phyloP scores from a whole-genome alignment of 2,113 vertebrate genomes.

The Patagioenas fasciata region DNA sequence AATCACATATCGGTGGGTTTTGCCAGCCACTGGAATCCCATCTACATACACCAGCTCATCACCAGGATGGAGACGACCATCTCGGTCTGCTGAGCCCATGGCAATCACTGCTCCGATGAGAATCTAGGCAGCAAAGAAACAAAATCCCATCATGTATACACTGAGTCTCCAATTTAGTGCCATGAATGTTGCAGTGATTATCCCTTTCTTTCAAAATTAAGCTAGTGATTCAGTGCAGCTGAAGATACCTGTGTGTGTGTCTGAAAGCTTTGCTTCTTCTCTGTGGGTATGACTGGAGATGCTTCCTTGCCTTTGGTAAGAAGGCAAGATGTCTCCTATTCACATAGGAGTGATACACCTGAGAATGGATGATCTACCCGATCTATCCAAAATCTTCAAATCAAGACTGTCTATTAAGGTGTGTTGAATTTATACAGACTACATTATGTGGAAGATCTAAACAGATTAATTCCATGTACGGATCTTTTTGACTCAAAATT shows the following conservation, averaged over 20 bases:
- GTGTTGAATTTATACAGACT: background rate
- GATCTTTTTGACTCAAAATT: background rate
- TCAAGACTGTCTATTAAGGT: background rate
- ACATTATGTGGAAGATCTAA: background rate
- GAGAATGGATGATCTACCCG: background rate
- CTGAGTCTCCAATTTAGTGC: background rate
- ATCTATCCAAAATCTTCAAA: background rate
- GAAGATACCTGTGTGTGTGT: background rate
- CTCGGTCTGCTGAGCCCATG: slow-evolving; percentile 94
- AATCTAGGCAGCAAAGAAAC: slow-evolving; percentile 78
- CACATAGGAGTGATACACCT: background rate
- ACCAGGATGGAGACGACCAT: slow-evolving; percentile 93
- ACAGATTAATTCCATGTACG: background rate
- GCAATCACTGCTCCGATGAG: slow-evolving; percentile 96
- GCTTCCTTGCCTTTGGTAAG: background rate
- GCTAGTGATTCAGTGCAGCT: background rate
- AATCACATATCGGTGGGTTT: slow-evolving; percentile 97
- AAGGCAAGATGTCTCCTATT: background rate
- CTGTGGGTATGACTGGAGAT: background rate
- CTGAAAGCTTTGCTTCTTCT: background rate
- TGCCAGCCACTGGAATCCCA: slow-evolving; percentile 91
- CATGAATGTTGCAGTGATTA: background rate
- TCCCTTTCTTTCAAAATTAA: background rate
- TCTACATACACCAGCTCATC: slow-evolving; percentile 96
- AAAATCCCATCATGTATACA: background rate